These are phyloP conservation scores for Helobdella robusta DNA, from an alignment of 2,888 invertebrate species.

Conservation along the genomic window DNA sequence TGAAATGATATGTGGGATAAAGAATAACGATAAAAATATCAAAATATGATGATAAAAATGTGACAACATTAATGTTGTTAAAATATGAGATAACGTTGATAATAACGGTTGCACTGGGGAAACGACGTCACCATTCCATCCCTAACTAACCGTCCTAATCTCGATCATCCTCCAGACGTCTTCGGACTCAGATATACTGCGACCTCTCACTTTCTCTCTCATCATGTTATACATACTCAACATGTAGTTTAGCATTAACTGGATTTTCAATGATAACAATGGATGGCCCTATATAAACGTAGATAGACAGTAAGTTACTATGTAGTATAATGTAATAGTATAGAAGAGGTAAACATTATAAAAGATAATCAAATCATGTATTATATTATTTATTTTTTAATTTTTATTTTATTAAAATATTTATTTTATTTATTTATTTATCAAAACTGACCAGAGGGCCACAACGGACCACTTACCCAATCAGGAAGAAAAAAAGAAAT, in stretches of 20 bases:
- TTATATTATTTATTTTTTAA: too few relatives aligned
- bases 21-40: neutral
- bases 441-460: too few relatives aligned
- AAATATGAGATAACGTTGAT: neutral
- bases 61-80: too few relatives aligned
- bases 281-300: constrained; percentile 6
- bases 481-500: too few relatives aligned
- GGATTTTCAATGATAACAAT: constrained; percentile 1
- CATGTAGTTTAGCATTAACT: constrained; percentile 4
- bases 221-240: neutral
- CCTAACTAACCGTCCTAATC: constrained; percentile 1
- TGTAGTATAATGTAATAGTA: too few relatives aligned
- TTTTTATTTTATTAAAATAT: too few relatives aligned
- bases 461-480: too few relatives aligned
- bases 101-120: neutral
- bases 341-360: too few relatives aligned
- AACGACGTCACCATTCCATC: neutral
- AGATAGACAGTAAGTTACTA: too few relatives aligned
- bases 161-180: constrained; percentile 15
- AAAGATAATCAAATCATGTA: too few relatives aligned
- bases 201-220: constrained; percentile 6
- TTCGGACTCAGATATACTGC: neutral
- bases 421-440: too few relatives aligned
- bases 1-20: neutral
- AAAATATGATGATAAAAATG: neutral